Evolutionary conservation across 2,113 vertebrate genomes (phyloP).

Genomic region (Mixornis gularis): DNA sequence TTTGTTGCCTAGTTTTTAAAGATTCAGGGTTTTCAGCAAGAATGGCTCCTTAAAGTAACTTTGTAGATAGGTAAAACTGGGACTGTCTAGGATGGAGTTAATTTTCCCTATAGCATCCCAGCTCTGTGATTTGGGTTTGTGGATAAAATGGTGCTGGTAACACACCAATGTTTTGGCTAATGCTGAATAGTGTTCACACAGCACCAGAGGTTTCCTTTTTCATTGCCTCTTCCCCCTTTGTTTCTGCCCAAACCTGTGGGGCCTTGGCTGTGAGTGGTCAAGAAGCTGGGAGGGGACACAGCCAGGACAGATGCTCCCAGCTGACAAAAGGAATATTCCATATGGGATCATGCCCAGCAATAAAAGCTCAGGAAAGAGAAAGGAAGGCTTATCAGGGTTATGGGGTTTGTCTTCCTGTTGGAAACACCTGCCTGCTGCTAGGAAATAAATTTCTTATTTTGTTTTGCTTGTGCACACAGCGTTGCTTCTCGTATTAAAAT

Average conservation of each 20-base stretch:
- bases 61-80: neutral
- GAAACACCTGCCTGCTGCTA: neutral
- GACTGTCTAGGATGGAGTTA: neutral
- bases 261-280: neutral
- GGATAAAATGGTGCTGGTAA: neutral
- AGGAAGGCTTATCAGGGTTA: neutral
- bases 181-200: neutral
- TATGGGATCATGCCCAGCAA: neutral
- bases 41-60: neutral
- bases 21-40: neutral
- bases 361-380: neutral
- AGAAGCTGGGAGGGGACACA: neutral
- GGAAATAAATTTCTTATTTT: neutral
- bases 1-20: neutral
- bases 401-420: neutral
- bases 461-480: neutral
- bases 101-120: neutral
- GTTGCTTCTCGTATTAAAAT: neutral
- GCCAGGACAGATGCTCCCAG: neutral
- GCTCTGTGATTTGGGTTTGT: neutral
- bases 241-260: fast-evolving
- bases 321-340: neutral
- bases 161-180: neutral
- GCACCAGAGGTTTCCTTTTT: neutral
- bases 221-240: neutral